A percentile compares a stretch with the other conserved stretches of the same genome.
Evolutionary conservation across 1,140 invertebrate genomes (phyloP).

Genomic region (Papilio xuthus): DNA sequence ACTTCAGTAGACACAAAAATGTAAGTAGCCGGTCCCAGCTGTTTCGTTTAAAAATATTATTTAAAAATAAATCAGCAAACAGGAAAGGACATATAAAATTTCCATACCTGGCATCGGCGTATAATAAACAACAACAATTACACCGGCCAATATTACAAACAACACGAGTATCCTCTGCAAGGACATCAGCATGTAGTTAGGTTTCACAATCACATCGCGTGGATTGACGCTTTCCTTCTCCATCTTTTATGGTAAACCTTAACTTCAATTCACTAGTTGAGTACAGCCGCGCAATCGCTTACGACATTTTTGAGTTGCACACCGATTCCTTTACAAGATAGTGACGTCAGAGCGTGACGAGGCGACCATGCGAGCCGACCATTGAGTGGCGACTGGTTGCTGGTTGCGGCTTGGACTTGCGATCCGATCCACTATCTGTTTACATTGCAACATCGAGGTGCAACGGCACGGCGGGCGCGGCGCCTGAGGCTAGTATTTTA

Average conservation of each 20-base stretch:
- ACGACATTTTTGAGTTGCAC: conserved; percentile 56
- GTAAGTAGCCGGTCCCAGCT: background rate
- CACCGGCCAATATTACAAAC: conserved; percentile 81
- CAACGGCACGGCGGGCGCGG: conserved; percentile 53
- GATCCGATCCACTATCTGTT: conserved; percentile 51
- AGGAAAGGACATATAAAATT: background rate
- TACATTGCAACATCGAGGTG: conserved; percentile 58
- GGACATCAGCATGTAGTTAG: conserved; percentile 79
- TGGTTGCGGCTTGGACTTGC: conserved; percentile 53
- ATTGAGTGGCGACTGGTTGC: conserved; percentile 71
- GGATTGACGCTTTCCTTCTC: conserved; percentile 58
- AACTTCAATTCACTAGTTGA: conserved; percentile 7
- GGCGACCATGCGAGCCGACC: conserved; percentile 71
- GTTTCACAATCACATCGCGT: conserved; percentile 60
- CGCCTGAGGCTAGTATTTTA: conserved; percentile 43
- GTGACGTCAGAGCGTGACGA: conserved; percentile 45
- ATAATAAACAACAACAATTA: conserved; percentile 85
- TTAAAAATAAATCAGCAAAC: conserved; percentile 31
- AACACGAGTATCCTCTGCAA: conserved; percentile 78
- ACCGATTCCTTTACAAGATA: conserved; percentile 47
- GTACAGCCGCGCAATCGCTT: conserved; percentile 45
- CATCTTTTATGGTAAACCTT: conserved; percentile 39
- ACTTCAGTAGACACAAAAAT: background rate
- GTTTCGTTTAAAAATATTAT: conserved; percentile 14
- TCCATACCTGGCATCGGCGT: conserved; percentile 86